Base-by-base conservation (phyloP, 2,888 invertebrate species). In the Atrina japonica region DNA sequence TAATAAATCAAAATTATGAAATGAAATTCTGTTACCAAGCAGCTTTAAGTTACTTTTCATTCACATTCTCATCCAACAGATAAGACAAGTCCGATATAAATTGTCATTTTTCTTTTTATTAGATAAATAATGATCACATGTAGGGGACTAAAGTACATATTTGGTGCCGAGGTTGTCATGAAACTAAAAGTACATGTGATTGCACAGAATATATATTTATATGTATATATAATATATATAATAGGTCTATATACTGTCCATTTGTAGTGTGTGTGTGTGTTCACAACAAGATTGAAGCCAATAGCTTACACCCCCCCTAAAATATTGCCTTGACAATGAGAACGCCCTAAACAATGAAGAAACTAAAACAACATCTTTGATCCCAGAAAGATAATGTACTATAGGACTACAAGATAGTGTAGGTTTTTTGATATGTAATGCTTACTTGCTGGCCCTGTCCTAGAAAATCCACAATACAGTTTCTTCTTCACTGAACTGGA, bases 41-140 rank as follows among this genome's bases (percentile, higher is more conserved):
- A 7, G 35, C 35, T 35, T 35, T 35, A 35, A 35, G 11, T 7
- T 35, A 35, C 35, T 35, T 11, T 11, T 7, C 35, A 35, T n/a
- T n/a, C n/a, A n/a, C n/a, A n/a, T n/a, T n/a, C n/a, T n/a, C n/a
- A n/a, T n/a, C n/a, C n/a, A n/a, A n/a, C 5, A 35, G 35, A 35
- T 35, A 35, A 5, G 11, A 35, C 6, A 11, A 35, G 35, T 7
- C 35, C 5, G 5, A 7, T 35, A 35, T 35, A 35, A 35, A 35
- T 35, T 35, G 35, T 35, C 35, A 64, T 80, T 80, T 73, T 75
- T 76, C 70, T 65, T 79, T 86, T 86, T 86, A 86, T 84, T 86
- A 83, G 86, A 85, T 86, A 86, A 86, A 86, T 86, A 86, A 83
- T 86, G 83, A 85, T 86, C 84, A 86, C 86, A 85, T 83, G 80